A percentile compares a stretch with the other conserved stretches of the same genome.
These are phyloP conservation scores for Cryptocheilus praepositus DNA, from an alignment of 2,888 invertebrate species.

Conservation along the genomic window DNA sequence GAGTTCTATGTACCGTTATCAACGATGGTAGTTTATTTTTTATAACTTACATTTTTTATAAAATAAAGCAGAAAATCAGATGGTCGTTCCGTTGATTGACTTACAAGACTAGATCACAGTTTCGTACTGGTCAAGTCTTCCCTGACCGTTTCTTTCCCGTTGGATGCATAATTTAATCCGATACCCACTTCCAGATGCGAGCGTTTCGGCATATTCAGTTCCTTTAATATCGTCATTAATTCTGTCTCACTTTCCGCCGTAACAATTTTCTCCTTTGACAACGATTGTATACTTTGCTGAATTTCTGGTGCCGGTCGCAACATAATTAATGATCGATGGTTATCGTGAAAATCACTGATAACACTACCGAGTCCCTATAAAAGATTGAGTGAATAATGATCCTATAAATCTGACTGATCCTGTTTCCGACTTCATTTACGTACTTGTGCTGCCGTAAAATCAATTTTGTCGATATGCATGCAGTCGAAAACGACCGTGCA, in stretches of 20 bases:
- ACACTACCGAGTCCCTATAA: slow-evolving; percentile 58
- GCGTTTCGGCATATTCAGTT: slow-evolving; percentile 26
- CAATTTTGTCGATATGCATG: slow-evolving; percentile 79
- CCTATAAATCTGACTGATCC: not conserved
- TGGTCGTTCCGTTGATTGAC: slow-evolving; percentile 17
- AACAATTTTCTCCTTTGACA: slow-evolving; percentile 51
- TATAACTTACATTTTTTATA: slow-evolving; percentile 45
- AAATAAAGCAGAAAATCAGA: slow-evolving; percentile 37
- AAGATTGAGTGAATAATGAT: not conserved
- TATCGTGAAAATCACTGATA: slow-evolving; percentile 57
- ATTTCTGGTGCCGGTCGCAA: slow-evolving; percentile 54
- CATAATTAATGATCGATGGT: slow-evolving; percentile 54
- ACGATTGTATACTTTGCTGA: slow-evolving; percentile 55
- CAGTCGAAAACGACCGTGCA: slow-evolving; percentile 80
- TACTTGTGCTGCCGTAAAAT: slow-evolving; percentile 84
- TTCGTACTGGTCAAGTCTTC: slow-evolving; percentile 41
- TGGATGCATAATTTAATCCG: slow-evolving; percentile 29
- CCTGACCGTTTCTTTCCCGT: slow-evolving; percentile 1
- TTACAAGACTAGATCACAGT: slow-evolving; percentile 29
- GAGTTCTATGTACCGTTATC: slow-evolving; percentile 47
- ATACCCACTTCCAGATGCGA: slow-evolving; percentile 13
- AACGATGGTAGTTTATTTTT: slow-evolving; percentile 52
- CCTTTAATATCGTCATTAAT: slow-evolving; percentile 48
- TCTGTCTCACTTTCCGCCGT: slow-evolving; percentile 59
- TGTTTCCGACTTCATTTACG: not conserved